These are phyloP conservation scores for Diarsia mendica DNA, from an alignment of 2,888 invertebrate species.

Conservation along the genomic window DNA sequence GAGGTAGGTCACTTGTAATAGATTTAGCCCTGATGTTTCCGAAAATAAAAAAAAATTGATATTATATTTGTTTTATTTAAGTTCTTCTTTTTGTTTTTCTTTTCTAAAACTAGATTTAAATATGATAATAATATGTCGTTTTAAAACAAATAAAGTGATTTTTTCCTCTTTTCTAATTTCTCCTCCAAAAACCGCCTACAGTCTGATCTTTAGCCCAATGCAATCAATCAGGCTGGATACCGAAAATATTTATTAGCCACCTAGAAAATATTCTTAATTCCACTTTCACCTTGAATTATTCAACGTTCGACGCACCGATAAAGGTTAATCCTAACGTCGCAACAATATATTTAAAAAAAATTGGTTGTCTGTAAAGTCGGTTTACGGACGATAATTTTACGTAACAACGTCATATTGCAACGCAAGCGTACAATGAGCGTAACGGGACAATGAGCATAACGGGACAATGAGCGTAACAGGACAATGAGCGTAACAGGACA, in stretches of 20 bases:
- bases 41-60: not conserved
- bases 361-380: too few species aligned
- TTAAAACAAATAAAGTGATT: not conserved
- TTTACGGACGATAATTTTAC: too few species aligned
- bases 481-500: too few species aligned
- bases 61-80: too few species aligned
- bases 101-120: too few species aligned
- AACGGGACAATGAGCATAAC: too few species aligned
- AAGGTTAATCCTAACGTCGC: not conserved
- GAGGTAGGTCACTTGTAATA: not conserved
- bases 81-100: too few species aligned
- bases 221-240: not conserved
- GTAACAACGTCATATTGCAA: too few species aligned
- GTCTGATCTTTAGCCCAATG: not conserved
- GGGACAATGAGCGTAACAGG: too few species aligned
- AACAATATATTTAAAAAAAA: not conserved
- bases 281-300: not conserved
- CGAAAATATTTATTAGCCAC: not conserved
- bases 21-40: not conserved
- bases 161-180: not conserved
- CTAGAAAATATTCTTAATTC: not conserved
- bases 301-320: not conserved
- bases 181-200: not conserved
- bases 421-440: too few species aligned
- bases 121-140: not conserved